Base-by-base conservation (phyloP, 1,140 invertebrate species). In the Pogonomyrmex barbatus region DNA sequence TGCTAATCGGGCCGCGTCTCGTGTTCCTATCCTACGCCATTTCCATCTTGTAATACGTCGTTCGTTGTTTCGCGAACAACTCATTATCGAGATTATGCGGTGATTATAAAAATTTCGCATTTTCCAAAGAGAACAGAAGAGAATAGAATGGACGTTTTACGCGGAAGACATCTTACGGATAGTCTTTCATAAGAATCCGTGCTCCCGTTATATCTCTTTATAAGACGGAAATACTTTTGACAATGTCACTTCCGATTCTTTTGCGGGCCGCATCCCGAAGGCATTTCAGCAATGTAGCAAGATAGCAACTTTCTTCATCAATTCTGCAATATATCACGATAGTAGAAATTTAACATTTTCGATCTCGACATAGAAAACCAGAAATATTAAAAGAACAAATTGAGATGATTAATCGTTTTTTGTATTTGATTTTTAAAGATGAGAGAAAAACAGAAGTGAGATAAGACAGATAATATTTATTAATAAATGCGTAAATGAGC, bases 1-100 rank as follows among this genome's bases (percentile, higher is more conserved):
- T 95, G 96, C 95, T 96, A 96, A 96, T 96, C 95, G 95, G 93
- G 93, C 93, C 93, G 94, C 93, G 89, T 90, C 91, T 86, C 92
- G 88, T 90, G 91, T 92, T 93, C 24, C 92, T 92, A 94, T 93
- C 94, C 92, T 67, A 54, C 47, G 77, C 47, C 63, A 39, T 81
- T 81, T 81, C 14, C 47, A 81, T 56, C 47, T 54, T 68, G 77
- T 54, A 68, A 42, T 30, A 4, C 14, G n/a, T n/a, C 8, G 17
- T 62, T 78, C 33, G 60, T 12, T 10, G 6, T 45, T 50, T 24
- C 24, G 24, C 45, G 5, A 68, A 68, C 47, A 68, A 68, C 12
- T 68, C 4, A 50, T 68, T 68, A 62, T 12, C 24, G 58, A 62
- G 9, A 60, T 1, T 33, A 47, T 42, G 14, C 2, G 12, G 33